phyloP scores from a whole-genome alignment of 1,140 invertebrate genomes.

The Zaprionus inermis region DNA sequence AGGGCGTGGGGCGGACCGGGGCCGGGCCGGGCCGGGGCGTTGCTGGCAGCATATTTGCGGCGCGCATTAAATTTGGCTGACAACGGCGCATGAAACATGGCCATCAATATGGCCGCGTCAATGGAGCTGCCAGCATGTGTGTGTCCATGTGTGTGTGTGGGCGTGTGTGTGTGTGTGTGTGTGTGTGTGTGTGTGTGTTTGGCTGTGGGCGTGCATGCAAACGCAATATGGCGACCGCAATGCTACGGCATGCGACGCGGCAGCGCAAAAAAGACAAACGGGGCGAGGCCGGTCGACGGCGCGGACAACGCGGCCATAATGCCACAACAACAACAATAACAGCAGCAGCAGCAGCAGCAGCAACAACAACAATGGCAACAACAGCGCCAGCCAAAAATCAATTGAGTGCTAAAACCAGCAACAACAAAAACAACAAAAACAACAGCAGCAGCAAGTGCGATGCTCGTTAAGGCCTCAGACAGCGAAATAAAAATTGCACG shows the following conservation, averaged over 20 bases:
- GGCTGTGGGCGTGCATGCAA: constrained; percentile 79
- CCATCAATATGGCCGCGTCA: constrained; percentile 75
- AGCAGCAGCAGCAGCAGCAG: constrained; percentile 63
- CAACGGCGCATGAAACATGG: constrained; percentile 80
- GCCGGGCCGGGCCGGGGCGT: background rate
- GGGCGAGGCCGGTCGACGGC: background rate
- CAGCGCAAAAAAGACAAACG: constrained; percentile 37
- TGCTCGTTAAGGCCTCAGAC: constrained; percentile 36
- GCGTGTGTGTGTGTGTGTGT: constrained; percentile 22
- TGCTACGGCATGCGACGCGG: constrained; percentile 61
- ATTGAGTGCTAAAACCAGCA: constrained; percentile 79
- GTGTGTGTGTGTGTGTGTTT: constrained; percentile 49
- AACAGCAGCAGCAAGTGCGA: constrained; percentile 25
- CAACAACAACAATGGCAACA: constrained; percentile 43
- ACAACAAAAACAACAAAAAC: constrained; percentile 48
- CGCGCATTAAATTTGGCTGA: constrained; percentile 81
- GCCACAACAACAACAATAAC: constrained; percentile 42
- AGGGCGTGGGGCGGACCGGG: background rate
- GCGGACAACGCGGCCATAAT: constrained; percentile 35
- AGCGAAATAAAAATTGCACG: constrained; percentile 40
- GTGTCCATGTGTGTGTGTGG: constrained; percentile 21
- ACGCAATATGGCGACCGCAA: constrained; percentile 83
- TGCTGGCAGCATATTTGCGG: constrained; percentile 72
- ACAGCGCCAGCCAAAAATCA: constrained; percentile 62
- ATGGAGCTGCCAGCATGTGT: constrained; percentile 36